Evolutionary conservation across 2,797 vertebrate species (phyloP), one percentile per base, ranked within the genome.

Genomic region (Psittacula echo): DNA sequence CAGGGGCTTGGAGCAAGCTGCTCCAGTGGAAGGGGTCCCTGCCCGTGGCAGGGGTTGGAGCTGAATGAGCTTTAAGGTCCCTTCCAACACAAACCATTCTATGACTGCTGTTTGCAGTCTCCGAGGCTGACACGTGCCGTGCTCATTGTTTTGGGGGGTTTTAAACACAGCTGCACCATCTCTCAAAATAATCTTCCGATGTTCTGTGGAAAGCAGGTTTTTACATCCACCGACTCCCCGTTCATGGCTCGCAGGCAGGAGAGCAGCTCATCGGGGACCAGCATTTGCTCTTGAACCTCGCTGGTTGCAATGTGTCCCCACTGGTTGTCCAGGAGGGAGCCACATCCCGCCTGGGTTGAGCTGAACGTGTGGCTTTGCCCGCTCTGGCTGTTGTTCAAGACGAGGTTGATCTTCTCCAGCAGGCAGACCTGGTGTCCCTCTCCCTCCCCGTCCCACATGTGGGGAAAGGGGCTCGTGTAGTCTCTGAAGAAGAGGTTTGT

Each of bases 201-300:
- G 34, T 89, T 79, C 73, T 98, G 98, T 9, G 98, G 98, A 68
- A 98, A 98, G 81, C 98, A 98, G 85, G 96, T 97, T 19, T 86
- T 94, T 5, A 37, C 32, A 68, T 95, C 83, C 17, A 24, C 75
- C 1, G 85, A 10, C 39, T 97, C 96, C 44, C 92, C 62, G 14
- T 60, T 87, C 56, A 37, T 27, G 37, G 95, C 87, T 34, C 96
- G 96, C 50, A 98, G 94, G 93, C 97, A 97, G 72, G 94, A 92
- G 21, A 98, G 95, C 23, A 97, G 83, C 65, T 98, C 95, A 27
- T 98, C 97, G 0, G 97, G 95, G 39, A 98, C 92, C 65, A 97
- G 21, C 1, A 94, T 97, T 79, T 98, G 98, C 50, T 95, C 96
- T 60, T 97, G 97, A 21, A 71, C 42, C 6, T 97, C 96, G 1